These are phyloP conservation scores for Isotomurus palustris DNA, from an alignment of 2,888 invertebrate genomes.

Conservation along the genomic window DNA sequence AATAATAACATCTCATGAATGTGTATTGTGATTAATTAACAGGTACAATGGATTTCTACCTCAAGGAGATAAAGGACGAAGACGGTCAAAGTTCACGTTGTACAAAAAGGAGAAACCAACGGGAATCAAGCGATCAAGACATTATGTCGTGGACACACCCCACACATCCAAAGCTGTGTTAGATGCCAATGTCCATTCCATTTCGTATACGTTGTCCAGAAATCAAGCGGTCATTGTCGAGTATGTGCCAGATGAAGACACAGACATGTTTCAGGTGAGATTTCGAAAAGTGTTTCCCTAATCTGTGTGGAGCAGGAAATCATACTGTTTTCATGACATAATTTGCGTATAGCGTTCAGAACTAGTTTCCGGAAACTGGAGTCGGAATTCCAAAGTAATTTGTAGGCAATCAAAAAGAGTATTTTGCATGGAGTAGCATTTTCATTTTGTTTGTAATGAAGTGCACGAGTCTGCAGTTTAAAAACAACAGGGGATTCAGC, in stretches of 20 bases:
- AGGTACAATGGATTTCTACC: slow-evolving; percentile 93
- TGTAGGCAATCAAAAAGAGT: too few relatives aligned
- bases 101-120: slow-evolving; percentile 78
- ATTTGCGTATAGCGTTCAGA: too few relatives aligned
- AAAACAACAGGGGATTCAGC: too few relatives aligned
- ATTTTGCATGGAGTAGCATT: too few relatives aligned
- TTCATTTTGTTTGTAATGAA: too few relatives aligned
- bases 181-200: slow-evolving; percentile 84
- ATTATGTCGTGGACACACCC: slow-evolving; percentile 93
- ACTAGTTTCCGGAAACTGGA: too few relatives aligned
- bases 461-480: too few relatives aligned
- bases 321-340: too few relatives aligned
- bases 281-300: slow-evolving; percentile 1
- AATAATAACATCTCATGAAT: not conserved
- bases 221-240: slow-evolving; percentile 98
- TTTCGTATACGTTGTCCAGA: slow-evolving; percentile 92
- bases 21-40: slow-evolving; percentile 37
- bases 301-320: not conserved
- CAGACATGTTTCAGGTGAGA: slow-evolving; percentile 87
- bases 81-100: slow-evolving; percentile 89
- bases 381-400: too few relatives aligned
- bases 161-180: slow-evolving; percentile 82
- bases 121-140: slow-evolving; percentile 89
- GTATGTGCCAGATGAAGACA: slow-evolving; percentile 89
- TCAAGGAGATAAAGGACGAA: slow-evolving; percentile 86